phyloP scores from a whole-genome alignment of 1,140 invertebrate species.

The Sesamia nonagrioides region DNA sequence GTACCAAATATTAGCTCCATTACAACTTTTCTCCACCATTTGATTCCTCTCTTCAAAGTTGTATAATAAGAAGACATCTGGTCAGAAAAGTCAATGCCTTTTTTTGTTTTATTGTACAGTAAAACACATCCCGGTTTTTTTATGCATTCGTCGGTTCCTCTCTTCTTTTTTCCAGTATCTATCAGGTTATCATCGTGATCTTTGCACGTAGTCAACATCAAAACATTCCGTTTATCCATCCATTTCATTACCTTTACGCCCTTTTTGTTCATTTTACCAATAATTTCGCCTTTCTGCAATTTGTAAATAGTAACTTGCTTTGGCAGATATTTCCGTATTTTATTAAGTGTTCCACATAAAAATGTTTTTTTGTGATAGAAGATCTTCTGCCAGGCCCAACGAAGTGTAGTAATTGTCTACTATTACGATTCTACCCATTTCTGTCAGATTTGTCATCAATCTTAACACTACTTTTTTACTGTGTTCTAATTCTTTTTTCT shows the following conservation, averaged over 20 bases:
- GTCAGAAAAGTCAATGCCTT: conserved; percentile 26
- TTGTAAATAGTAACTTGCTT: conserved; percentile 52
- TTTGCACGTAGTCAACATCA: conserved; percentile 58
- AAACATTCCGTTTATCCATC: conserved; percentile 53
- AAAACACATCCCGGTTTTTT: conserved; percentile 55
- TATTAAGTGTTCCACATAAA: conserved; percentile 54
- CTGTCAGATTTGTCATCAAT: conserved; percentile 47
- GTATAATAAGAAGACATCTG: conserved; percentile 1
- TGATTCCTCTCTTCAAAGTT: not conserved
- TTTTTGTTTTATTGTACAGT: conserved; percentile 59
- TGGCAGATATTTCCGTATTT: conserved; percentile 55
- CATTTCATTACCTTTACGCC: conserved; percentile 53
- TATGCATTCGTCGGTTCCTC: conserved; percentile 52
- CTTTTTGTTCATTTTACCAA: conserved; percentile 55
- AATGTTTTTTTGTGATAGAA: conserved; percentile 57
- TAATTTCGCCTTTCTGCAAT: conserved; percentile 51
- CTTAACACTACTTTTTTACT: conserved; percentile 52
- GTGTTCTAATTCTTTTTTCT: conserved; percentile 51
- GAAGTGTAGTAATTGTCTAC: conserved; percentile 56
- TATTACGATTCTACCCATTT: conserved; percentile 49
- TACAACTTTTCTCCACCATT: conserved; percentile 5
- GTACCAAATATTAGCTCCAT: conserved; percentile 8
- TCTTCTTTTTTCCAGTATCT: conserved; percentile 55
- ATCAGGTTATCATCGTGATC: conserved; percentile 53
- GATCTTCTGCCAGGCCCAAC: conserved; percentile 51